Conservation (phyloP, 2,888 invertebrate species). For the Oscheius sp. region DNA sequence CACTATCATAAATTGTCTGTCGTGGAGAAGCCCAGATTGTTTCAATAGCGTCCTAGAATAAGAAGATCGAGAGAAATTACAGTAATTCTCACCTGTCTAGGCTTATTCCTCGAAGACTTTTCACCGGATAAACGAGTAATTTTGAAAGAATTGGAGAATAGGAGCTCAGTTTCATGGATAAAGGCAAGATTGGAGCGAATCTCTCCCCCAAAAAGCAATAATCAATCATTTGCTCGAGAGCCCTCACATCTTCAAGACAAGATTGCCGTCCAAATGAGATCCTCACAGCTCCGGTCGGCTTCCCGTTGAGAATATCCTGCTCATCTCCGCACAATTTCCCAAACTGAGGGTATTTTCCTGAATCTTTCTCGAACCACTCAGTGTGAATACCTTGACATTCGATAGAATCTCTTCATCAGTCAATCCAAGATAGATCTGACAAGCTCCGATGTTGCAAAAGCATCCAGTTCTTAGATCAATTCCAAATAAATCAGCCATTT, state of each 20-base stretch:
- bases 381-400: slow-evolving; percentile 36
- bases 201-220: slow-evolving; percentile 51
- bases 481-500: slow-evolving; percentile 85
- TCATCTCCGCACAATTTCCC: slow-evolving; percentile 67
- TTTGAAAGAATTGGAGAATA: slow-evolving; percentile 23
- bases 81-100: slow-evolving; percentile 38
- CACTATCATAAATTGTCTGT: slow-evolving; percentile 92
- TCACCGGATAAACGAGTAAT: slow-evolving; percentile 59
- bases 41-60: slow-evolving; percentile 79
- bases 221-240: slow-evolving; percentile 57
- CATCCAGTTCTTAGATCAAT: slow-evolving; percentile 90
- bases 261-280: slow-evolving; percentile 93
- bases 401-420: slow-evolving; percentile 39
- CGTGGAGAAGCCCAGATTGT: slow-evolving; percentile 83
- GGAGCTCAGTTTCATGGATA: background rate
- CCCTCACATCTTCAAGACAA: slow-evolving; percentile 74
- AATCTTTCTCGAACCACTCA: background rate
- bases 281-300: slow-evolving; percentile 89
- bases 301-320: slow-evolving; percentile 75
- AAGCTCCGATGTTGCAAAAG: slow-evolving; percentile 89
- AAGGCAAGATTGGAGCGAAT: background rate
- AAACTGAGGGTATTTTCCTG: slow-evolving; percentile 34
- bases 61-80: background rate
- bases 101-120: slow-evolving; percentile 50
- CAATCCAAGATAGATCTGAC: slow-evolving; percentile 58